Conservation (phyloP, 2,888 invertebrate species). For the Lycia hirtaria region DNA sequence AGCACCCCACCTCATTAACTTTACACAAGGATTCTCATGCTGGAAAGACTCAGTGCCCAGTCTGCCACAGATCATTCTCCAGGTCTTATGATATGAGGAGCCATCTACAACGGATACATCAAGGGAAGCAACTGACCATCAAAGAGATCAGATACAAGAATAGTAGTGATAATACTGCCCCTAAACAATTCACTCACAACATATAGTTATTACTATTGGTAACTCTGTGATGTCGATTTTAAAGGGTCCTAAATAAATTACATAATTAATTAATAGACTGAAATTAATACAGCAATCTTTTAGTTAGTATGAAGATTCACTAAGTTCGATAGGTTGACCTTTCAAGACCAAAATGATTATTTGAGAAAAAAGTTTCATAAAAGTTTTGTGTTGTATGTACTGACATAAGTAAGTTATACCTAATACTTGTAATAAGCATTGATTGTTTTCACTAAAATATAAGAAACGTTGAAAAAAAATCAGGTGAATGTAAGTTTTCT, state of each 20-base stretch:
- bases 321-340: too few relatives aligned
- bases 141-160: slow-evolving; percentile 81
- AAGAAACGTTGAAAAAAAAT: too few relatives aligned
- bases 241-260: background rate
- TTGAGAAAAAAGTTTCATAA: too few relatives aligned
- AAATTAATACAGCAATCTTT: too few relatives aligned
- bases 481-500: too few relatives aligned
- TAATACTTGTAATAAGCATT: too few relatives aligned
- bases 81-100: slow-evolving; percentile 87
- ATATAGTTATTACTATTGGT: slow-evolving; percentile 60
- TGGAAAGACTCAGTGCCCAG: slow-evolving; percentile 87
- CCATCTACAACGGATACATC: slow-evolving; percentile 86
- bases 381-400: too few relatives aligned
- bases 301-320: too few relatives aligned
- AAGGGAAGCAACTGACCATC: slow-evolving; percentile 81
- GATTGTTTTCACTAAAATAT: too few relatives aligned
- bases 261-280: too few relatives aligned
- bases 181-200: slow-evolving; percentile 76
- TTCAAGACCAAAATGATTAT: too few relatives aligned
- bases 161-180: slow-evolving; percentile 67
- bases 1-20: slow-evolving; percentile 87
- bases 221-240: slow-evolving; percentile 29
- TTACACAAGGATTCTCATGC: slow-evolving; percentile 87
- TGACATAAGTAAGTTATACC: too few relatives aligned
- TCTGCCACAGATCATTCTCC: slow-evolving; percentile 86